A percentile compares a stretch with the other conserved stretches of the same genome.
phyloP scores from a whole-genome alignment of 2,888 invertebrate genomes.

The Rotaria sp. region DNA sequence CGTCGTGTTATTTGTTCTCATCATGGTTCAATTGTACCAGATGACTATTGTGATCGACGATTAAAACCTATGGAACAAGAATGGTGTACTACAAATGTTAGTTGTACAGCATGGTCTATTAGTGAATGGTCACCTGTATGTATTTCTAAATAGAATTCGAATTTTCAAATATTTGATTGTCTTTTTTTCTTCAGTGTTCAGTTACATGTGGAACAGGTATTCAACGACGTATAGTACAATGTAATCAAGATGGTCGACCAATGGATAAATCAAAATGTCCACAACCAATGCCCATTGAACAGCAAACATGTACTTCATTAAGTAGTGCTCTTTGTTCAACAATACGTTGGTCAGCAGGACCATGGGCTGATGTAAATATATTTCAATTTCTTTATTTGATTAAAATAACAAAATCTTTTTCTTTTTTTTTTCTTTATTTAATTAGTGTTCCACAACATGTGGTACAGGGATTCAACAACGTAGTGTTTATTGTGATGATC shows the following conservation, averaged over 20 bases:
- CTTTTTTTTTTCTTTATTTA: neutral
- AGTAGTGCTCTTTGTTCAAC: neutral
- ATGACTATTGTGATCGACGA: conserved; percentile 4
- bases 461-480: conserved; percentile 32
- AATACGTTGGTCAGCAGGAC: neutral
- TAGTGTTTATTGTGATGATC: conserved; percentile 32
- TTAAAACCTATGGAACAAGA: neutral
- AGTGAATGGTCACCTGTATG: conserved; percentile 20
- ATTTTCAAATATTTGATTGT: neutral
- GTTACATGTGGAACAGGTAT: conserved; percentile 37
- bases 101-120: neutral
- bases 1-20: neutral
- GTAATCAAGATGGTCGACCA: conserved; percentile 14
- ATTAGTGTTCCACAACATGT: conserved; percentile 36
- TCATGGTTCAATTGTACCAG: neutral
- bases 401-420: neutral
- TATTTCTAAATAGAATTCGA: neutral
- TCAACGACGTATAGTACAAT: conserved; percentile 20
- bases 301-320: neutral
- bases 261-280: conserved; percentile 3
- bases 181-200: conserved; percentile 4
- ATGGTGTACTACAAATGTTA: conserved; percentile 16
- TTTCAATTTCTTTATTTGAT: neutral
- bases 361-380: neutral
- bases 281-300: neutral